These are phyloP conservation scores for Pantherophis guttatus DNA, from an alignment of 2,113 vertebrate species.

Conservation along the genomic window DNA sequence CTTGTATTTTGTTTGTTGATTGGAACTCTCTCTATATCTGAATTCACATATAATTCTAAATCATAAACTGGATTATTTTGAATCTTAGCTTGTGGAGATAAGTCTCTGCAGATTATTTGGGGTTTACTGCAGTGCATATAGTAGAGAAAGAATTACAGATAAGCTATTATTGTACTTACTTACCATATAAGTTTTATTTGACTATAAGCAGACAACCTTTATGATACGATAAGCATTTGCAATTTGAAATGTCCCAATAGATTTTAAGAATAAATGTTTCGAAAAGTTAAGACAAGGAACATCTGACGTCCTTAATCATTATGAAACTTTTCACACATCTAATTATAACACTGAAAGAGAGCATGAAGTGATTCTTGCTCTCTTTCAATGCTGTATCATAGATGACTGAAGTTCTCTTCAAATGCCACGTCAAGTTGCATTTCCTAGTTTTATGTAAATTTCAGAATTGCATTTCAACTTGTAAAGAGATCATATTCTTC, in stretches of 20 bases:
- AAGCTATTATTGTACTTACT: neutral
- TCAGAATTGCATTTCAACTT: neutral
- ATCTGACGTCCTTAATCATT: neutral
- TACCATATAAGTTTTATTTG: neutral
- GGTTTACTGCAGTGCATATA: neutral
- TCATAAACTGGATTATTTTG: neutral
- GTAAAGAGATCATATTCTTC: neutral
- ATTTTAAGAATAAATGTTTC: neutral
- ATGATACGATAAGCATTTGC: neutral
- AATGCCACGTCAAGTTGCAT: constrained; percentile 1
- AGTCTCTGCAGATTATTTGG: neutral
- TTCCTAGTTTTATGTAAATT: constrained; percentile 5
- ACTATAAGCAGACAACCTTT: neutral
- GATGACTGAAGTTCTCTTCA: neutral
- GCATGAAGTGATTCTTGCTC: neutral
- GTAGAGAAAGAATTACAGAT: neutral
- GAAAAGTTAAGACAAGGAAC: neutral
- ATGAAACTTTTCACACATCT: neutral
- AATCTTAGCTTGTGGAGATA: neutral
- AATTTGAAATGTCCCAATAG: neutral
- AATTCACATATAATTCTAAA: neutral
- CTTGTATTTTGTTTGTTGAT: neutral
- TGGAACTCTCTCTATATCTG: neutral
- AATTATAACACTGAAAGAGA: neutral
- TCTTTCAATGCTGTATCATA: neutral